phyloP scores from a whole-genome alignment of 2,113 vertebrate genomes.

The Diadophis punctatus region DNA sequence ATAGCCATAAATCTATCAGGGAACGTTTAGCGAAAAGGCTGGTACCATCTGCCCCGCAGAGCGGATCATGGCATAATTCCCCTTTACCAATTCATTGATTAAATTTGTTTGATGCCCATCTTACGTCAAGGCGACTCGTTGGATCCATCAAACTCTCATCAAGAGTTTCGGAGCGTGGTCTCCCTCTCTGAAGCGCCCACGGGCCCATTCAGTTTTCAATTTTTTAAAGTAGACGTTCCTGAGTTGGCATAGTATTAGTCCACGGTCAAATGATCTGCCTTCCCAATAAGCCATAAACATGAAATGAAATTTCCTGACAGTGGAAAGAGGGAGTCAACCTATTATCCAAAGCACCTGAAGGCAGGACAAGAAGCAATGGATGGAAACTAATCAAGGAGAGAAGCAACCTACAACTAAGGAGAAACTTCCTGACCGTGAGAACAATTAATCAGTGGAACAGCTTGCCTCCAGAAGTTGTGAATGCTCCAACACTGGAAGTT shows the following conservation, averaged over 20 bases:
- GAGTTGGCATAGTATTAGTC: not conserved
- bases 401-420: too few relatives aligned
- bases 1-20: not conserved
- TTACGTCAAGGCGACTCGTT: not conserved
- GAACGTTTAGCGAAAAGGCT: not conserved
- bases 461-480: too few relatives aligned
- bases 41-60: not conserved
- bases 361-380: too few relatives aligned
- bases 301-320: not conserved
- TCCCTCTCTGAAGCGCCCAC: not conserved
- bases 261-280: not conserved
- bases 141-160: not conserved
- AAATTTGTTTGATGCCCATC: not conserved
- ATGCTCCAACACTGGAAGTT: too few relatives aligned
- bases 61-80: not conserved
- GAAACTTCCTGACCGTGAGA: too few relatives aligned
- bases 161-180: not conserved
- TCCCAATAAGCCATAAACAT: not conserved
- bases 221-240: not conserved
- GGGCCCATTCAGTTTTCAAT: not conserved
- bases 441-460: too few relatives aligned
- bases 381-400: too few relatives aligned
- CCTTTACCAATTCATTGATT: not conserved
- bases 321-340: too few relatives aligned
- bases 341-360: too few relatives aligned